These are phyloP conservation scores for Bombycilla garrulus DNA, from an alignment of 2,113 vertebrate species.

Conservation along the genomic window DNA sequence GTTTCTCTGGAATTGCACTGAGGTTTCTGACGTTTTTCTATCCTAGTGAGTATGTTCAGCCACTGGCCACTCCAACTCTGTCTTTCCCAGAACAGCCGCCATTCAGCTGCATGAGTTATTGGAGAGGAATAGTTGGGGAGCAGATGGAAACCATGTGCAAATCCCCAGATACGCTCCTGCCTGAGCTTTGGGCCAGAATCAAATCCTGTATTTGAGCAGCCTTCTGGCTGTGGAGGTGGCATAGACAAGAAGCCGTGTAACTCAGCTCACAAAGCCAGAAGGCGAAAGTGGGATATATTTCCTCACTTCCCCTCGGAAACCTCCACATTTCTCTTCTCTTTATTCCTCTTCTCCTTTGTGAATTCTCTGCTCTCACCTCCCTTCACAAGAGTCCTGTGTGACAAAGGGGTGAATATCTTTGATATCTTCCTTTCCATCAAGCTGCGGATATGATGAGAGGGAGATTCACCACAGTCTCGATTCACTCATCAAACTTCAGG, in stretches of 20 bases:
- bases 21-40: neutral
- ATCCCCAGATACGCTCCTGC: constrained; percentile 15
- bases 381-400: neutral
- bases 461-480: constrained; percentile 1
- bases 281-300: neutral
- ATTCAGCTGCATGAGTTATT: neutral
- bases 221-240: constrained; percentile 58
- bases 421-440: neutral
- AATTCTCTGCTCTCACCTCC: neutral
- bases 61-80: neutral
- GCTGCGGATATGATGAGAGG: neutral
- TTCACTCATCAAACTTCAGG: constrained; percentile 44
- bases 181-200: constrained; percentile 44
- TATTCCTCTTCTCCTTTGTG: neutral
- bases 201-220: constrained; percentile 49
- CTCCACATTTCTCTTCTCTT: neutral
- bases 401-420: neutral
- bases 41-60: too few relatives aligned
- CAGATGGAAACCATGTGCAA: constrained; percentile 37
- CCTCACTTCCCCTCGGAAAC: constrained; percentile 3
- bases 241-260: constrained; percentile 34
- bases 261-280: constrained; percentile 41
- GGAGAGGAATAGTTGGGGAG: neutral
- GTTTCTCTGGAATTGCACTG: neutral
- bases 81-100: neutral